Evolutionary conservation across 2,113 vertebrate genomes (phyloP).

Genomic region (Odobenus rosmarus): DNA sequence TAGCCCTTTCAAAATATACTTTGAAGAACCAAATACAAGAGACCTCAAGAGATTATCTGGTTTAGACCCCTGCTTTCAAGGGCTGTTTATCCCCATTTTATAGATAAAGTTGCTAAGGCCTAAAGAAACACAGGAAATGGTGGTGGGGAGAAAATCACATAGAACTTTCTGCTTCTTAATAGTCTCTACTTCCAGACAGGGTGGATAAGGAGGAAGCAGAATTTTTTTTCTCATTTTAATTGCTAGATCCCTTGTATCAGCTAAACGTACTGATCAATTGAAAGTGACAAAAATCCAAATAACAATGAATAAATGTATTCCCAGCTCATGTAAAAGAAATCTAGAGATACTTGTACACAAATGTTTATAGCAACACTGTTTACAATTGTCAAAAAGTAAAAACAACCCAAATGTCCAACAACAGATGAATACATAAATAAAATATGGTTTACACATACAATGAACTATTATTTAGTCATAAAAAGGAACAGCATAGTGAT

Average conservation of each 20-base stretch:
- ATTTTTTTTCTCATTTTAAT: background rate
- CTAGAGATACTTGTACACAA: background rate
- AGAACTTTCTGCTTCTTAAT: background rate
- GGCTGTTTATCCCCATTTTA: conserved; percentile 38
- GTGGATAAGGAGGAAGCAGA: background rate
- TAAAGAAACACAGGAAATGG: conserved; percentile 49
- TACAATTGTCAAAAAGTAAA: background rate
- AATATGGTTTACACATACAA: background rate
- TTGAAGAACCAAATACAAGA: conserved; percentile 50
- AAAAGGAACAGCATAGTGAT: background rate
- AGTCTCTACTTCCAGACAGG: background rate
- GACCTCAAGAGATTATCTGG: conserved; percentile 55
- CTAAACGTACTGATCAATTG: background rate
- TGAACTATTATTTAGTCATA: background rate
- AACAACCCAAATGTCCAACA: background rate
- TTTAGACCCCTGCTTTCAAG: conserved; percentile 3
- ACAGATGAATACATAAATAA: background rate
- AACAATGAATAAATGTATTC: background rate
- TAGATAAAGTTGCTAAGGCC: conserved; percentile 41
- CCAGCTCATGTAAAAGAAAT: background rate
- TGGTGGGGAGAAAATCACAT: background rate
- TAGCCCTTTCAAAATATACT: conserved; percentile 32
- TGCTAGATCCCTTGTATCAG: background rate
- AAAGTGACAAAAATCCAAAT: conserved; percentile 13
- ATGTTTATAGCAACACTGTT: background rate